These are phyloP conservation scores for Pteronura brasiliensis DNA, from an alignment of 2,113 vertebrate genomes.

Conservation along the genomic window DNA sequence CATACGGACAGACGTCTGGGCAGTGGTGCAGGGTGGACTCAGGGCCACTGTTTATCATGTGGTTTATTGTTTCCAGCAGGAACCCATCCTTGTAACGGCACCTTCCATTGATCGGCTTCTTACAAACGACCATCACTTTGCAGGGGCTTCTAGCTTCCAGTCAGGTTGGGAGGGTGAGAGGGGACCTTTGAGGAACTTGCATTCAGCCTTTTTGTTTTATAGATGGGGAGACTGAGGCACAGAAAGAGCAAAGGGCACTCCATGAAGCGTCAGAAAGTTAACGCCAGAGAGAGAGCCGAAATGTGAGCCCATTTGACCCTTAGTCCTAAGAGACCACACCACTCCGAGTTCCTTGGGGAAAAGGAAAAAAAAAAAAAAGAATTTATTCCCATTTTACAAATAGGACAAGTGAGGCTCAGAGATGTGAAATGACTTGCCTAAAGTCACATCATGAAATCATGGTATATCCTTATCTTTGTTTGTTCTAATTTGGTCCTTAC, in stretches of 20 bases:
- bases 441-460: not conserved
- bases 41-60: too few relatives aligned
- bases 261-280: not conserved
- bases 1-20: not conserved
- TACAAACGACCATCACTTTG: not conserved
- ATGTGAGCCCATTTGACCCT: too few relatives aligned
- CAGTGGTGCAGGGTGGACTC: not conserved
- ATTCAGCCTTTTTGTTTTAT: not conserved
- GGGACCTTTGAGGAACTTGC: not conserved
- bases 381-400: not conserved
- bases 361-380: not conserved
- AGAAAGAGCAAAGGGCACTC: not conserved
- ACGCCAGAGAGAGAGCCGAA: not conserved
- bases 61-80: not conserved
- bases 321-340: not conserved
- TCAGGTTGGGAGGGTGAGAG: not conserved
- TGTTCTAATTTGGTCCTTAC: not conserved
- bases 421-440: not conserved
- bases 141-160: accelerated
- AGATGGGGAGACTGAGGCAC: not conserved
- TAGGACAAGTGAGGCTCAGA: not conserved
- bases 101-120: not conserved
- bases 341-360: not conserved
- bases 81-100: not conserved
- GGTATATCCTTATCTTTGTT: not conserved